These are phyloP conservation scores for Siniperca obscura DNA, from an alignment of 2,797 vertebrate species.

Conservation along the genomic window DNA sequence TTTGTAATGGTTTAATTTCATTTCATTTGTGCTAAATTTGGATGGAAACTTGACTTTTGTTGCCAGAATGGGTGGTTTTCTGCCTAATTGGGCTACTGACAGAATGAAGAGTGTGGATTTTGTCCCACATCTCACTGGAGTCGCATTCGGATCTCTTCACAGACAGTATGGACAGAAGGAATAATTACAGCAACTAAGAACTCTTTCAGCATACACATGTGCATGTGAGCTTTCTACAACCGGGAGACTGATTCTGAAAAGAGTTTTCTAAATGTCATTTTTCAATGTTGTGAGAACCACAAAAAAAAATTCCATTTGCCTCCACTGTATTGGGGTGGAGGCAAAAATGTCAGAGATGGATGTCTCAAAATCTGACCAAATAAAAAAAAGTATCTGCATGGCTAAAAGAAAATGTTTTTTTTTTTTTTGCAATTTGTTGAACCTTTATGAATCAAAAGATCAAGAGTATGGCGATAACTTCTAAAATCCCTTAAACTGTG, in stretches of 20 bases:
- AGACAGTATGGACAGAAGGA: not conserved
- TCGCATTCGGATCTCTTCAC: not conserved
- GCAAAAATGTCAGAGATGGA: not conserved
- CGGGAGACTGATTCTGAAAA: not conserved
- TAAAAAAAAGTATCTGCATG: conserved; percentile 1
- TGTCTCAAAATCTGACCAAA: not conserved
- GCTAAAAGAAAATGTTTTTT: not conserved
- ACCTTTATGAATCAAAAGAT: not conserved
- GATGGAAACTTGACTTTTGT: too few relatives aligned
- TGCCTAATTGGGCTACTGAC: too few relatives aligned
- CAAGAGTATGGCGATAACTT: not conserved
- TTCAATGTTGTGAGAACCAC: not conserved
- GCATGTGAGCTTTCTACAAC: not conserved
- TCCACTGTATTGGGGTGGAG: too few relatives aligned
- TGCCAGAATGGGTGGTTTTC: too few relatives aligned
- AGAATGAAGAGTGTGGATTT: not conserved
- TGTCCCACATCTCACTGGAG: not conserved
- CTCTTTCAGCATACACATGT: not conserved
- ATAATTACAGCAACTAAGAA: not conserved
- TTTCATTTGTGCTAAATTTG: too few relatives aligned
- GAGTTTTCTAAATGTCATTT: not conserved
- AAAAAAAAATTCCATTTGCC: not conserved
- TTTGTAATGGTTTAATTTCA: too few relatives aligned
- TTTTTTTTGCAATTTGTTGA: not conserved
- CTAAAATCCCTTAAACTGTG: not conserved